Evolutionary conservation across 2,113 vertebrate genomes (phyloP), one percentile per base, ranked within the genome.

Genomic region (Pluvianellus socialis): DNA sequence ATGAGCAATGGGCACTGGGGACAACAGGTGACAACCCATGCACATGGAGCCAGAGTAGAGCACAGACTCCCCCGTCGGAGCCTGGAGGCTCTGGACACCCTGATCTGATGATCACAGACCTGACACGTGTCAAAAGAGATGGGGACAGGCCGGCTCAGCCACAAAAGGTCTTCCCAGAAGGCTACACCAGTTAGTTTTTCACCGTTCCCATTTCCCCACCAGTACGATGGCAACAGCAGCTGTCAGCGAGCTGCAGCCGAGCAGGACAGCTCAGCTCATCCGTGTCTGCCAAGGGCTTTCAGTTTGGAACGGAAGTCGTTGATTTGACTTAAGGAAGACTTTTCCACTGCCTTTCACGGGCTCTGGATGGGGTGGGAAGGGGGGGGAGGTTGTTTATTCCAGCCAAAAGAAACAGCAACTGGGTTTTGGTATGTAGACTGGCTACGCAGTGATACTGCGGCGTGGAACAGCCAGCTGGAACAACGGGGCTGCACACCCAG

Each of bases 381-480:
- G 45, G 65, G 55, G 23, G 17, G 1, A 14, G 33, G 81, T 42
- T 79, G n/a, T 72, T 92, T 62, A 65, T 58, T 86, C 26, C 67
- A 90, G 92, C 93, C 96, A 94, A 93, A 90, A 88, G 88, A 72
- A 95, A 94, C 74, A 92, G 75, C 87, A 93, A 79, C 0, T 1
- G 61, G 49, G 59, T 67, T 95, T 92, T 4, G 21, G 44, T 71
- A n/a, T 33, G 61, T 42, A 32, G 68, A 59, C 76, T 62, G 67
- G 83, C 71, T 68, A 68, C 4, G 14, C 56, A 75, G 42, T 6
- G n/a, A 79, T 32, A 8, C 67, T 3, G 65, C 4, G 0, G 90
- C 7, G 6, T 32, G 82, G 95, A 95, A 94, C 91, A 88, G 91
- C 92, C 92, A 92, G 92, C 68, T 94, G 91, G 95, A 94, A 90